A percentile compares a stretch with the other conserved stretches of the same genome.
These are phyloP conservation scores for Lucilia sericata DNA, from an alignment of 1,140 invertebrate genomes.

Conservation along the genomic window DNA sequence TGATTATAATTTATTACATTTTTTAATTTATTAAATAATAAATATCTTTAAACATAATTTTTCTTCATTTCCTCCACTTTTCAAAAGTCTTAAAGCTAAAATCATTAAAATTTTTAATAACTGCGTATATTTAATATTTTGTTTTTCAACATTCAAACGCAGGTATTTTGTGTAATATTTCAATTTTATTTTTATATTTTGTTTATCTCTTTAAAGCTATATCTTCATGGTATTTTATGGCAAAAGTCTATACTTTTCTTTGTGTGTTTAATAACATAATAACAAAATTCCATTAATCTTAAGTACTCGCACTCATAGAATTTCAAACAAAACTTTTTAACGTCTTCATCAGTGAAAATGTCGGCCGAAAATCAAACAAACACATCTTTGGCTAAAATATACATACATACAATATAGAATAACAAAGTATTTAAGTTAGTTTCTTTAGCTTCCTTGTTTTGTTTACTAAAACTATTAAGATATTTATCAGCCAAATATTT, in stretches of 20 bases:
- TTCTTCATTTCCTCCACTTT: not conserved
- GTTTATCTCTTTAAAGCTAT: not conserved
- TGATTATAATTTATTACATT: not conserved
- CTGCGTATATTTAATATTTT: no score
- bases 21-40: constrained; percentile 32
- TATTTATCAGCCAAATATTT: not conserved
- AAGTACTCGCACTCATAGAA: not conserved
- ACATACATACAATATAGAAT: not conserved
- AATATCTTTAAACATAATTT: not conserved
- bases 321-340: not conserved
- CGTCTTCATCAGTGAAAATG: not conserved
- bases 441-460: not conserved
- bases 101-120: no score
- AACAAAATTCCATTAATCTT: not conserved
- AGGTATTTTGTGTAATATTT: not conserved
- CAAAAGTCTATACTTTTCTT: not conserved
- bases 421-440: not conserved
- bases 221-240: not conserved
- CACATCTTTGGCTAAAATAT: not conserved
- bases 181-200: not conserved
- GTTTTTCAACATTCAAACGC: not conserved
- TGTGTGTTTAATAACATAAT: not conserved
- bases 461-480: not conserved
- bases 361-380: not conserved
- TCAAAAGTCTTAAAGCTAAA: no score